These are phyloP conservation scores for Clarias gariepinus DNA, from an alignment of 2,113 vertebrate species.

Conservation along the genomic window DNA sequence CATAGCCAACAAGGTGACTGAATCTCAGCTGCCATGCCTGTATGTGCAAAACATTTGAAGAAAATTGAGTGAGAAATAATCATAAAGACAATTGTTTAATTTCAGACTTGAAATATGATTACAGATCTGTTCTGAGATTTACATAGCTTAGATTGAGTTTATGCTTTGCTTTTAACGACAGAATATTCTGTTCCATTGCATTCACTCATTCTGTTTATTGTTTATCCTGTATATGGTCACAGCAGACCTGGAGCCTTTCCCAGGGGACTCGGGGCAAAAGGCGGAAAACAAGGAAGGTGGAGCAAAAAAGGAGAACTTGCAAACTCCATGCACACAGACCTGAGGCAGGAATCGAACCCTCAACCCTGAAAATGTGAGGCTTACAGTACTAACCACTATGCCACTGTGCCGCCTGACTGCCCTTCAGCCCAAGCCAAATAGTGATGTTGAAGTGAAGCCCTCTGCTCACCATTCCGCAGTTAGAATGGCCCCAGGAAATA, in stretches of 20 bases:
- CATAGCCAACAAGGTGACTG: conserved; percentile 93
- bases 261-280: no score
- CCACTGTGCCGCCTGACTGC: background rate
- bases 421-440: background rate
- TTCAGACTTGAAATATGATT: background rate
- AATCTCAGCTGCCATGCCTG: conserved; percentile 98
- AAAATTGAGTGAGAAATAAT: background rate
- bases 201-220: no score
- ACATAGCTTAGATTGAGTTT: background rate
- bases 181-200: no score
- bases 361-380: no score
- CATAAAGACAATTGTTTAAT: background rate
- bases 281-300: no score
- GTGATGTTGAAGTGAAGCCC: background rate
- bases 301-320: no score
- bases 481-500: background rate
- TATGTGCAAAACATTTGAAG: conserved; percentile 23
- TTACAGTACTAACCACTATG: no score
- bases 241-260: no score
- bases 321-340: no score
- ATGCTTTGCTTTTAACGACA: background rate
- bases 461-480: background rate
- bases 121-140: background rate
- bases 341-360: no score
- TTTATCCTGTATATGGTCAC: no score